Evolutionary conservation across 37 sponge, comb jelly and placozoan species (phyloP).

Genomic region (Agelas oroides): DNA sequence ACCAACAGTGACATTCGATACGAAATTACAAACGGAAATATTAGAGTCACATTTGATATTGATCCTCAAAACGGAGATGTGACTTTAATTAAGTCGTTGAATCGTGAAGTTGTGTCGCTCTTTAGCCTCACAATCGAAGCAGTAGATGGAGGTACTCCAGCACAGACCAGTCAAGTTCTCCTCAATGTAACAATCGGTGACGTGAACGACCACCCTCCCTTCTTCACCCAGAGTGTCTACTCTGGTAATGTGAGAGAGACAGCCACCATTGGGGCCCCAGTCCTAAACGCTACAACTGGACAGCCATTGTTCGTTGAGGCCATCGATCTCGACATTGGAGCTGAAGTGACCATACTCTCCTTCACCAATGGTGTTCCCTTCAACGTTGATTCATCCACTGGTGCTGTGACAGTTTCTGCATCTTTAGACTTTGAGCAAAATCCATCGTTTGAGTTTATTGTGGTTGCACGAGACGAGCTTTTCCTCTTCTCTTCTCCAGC

Average conservation of each 20-base stretch:
- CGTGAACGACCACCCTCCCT: conserved; percentile 71
- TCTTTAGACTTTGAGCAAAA: conserved; percentile 25
- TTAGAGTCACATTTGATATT: conserved; percentile 16
- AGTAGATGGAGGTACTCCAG: conserved; percentile 27
- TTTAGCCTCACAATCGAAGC: conserved; percentile 46
- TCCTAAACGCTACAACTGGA: conserved; percentile 6
- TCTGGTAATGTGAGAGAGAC: conserved; percentile 44
- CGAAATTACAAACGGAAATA: conserved; percentile 36
- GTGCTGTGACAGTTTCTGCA: conserved; percentile 58
- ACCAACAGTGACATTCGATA: conserved; percentile 53
- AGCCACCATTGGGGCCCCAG: conserved; percentile 31
- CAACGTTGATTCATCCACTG: conserved; percentile 47
- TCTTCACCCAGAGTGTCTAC: conserved; percentile 30
- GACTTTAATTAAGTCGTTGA: neutral
- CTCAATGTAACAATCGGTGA: conserved; percentile 60
- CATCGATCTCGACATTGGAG: conserved; percentile 60
- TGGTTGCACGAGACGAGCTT: conserved; percentile 25
- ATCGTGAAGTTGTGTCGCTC: conserved; percentile 7
- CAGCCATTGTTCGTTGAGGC: conserved; percentile 22
- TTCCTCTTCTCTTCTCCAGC: conserved; percentile 25
- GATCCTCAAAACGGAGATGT: conserved; percentile 27
- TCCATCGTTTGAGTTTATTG: neutral
- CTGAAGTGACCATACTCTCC: conserved; percentile 33
- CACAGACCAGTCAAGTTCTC: neutral
- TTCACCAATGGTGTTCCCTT: conserved; percentile 14